Conservation (phyloP, 2,888 invertebrate genomes). For the Galeopsomyia nigrocyanea region DNA sequence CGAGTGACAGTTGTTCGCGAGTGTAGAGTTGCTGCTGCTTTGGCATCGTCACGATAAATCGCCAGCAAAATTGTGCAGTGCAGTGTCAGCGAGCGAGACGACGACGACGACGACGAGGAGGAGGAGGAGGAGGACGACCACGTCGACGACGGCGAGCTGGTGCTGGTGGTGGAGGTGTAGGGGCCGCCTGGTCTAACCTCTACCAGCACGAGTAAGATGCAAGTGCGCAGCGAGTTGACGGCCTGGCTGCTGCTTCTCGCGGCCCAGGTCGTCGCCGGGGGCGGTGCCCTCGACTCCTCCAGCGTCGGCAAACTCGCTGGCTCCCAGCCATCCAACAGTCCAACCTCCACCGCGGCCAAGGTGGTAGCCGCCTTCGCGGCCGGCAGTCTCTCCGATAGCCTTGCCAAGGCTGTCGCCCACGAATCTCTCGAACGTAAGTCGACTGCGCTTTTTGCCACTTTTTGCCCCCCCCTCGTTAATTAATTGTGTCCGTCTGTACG, state of each 20-base stretch:
- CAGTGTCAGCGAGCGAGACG: neutral
- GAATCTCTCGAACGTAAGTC: slow-evolving; percentile 71
- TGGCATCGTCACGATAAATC: neutral
- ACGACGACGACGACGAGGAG: neutral
- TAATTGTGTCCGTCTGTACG: neutral
- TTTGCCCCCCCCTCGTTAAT: neutral
- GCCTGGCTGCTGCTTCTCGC: neutral
- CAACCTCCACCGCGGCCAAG: slow-evolving; percentile 54
- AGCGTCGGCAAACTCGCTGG: slow-evolving; percentile 54
- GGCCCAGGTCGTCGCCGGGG: slow-evolving; percentile 59
- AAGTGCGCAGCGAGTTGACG: neutral
- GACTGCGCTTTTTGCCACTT: neutral
- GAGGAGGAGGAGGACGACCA: slow-evolving; percentile 12
- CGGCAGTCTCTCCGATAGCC: slow-evolving; percentile 70
- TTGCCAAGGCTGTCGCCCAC: slow-evolving; percentile 72
- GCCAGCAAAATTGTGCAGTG: no score
- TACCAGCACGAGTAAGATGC: neutral
- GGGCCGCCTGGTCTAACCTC: neutral
- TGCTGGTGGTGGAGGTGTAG: slow-evolving; percentile 6
- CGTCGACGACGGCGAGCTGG: slow-evolving; percentile 12
- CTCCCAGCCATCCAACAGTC: slow-evolving; percentile 51
- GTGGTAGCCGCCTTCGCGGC: slow-evolving; percentile 61
- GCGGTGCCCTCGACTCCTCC: slow-evolving; percentile 64
- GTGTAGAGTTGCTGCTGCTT: neutral
- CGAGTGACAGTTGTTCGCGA: neutral